Evolutionary conservation across 2,113 vertebrate genomes (phyloP).

Genomic region (Lophotis ruficrista): DNA sequence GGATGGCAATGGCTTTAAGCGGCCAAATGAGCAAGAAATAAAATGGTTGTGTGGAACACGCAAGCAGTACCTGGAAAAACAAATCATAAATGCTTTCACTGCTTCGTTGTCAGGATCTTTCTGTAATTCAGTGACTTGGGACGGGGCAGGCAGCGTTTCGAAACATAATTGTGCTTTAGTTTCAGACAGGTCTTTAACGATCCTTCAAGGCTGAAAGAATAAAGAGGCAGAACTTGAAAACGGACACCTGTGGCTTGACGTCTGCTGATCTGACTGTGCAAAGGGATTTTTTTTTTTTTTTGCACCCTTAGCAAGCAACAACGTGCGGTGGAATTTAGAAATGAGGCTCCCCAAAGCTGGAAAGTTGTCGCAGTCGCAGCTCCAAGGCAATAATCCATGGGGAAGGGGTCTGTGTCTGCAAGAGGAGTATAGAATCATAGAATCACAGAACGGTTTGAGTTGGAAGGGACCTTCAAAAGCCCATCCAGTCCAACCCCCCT

Average conservation of each 20-base stretch:
- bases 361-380: fast-evolving
- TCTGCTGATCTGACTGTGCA: not conserved
- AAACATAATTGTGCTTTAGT: not conserved
- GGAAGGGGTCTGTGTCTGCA: not conserved
- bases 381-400: not conserved
- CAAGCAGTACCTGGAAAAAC: not conserved
- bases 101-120: not conserved
- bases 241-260: fast-evolving
- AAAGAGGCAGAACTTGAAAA: not conserved
- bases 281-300: too few species aligned
- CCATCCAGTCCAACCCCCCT: too few species aligned
- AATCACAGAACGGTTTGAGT: too few species aligned
- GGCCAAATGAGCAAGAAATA: not conserved
- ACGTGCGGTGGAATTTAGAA: not conserved
- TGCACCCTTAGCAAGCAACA: not conserved
- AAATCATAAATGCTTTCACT: not conserved
- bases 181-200: not conserved
- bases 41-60: not conserved
- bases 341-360: not conserved
- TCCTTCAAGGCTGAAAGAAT: not conserved
- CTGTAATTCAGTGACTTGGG: not conserved
- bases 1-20: not conserved
- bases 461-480: too few species aligned
- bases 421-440: too few species aligned
- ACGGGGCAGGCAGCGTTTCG: not conserved